Conservation (phyloP, 1,140 invertebrate species). For the Octopus bimaculoides region DNA sequence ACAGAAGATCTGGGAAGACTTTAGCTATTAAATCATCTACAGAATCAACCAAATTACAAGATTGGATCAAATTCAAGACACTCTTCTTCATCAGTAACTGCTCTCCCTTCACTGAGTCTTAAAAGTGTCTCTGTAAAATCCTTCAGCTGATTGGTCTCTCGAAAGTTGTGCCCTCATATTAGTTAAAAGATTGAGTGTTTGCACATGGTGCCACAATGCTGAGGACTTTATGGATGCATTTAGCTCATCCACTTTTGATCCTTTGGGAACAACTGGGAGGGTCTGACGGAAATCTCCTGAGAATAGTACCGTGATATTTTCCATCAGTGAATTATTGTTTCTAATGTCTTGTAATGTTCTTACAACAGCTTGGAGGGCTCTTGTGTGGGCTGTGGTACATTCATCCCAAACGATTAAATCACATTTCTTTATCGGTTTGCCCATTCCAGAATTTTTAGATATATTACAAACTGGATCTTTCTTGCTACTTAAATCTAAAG, state of each 20-base stretch:
- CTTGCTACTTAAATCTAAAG: neutral
- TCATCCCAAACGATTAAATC: conserved; percentile 19
- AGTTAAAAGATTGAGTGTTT: neutral
- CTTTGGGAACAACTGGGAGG: neutral
- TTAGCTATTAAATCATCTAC: neutral
- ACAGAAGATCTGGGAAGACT: neutral
- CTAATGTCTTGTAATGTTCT: neutral
- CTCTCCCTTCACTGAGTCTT: neutral
- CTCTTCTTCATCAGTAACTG: neutral
- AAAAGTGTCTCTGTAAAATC: neutral
- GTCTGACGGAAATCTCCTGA: neutral
- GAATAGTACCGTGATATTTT: neutral
- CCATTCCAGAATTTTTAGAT: neutral
- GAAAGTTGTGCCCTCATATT: neutral
- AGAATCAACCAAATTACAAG: neutral
- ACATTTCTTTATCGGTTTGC: neutral
- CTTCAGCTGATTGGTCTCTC: neutral
- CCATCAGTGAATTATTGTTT: neutral
- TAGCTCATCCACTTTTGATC: neutral
- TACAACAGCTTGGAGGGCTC: neutral
- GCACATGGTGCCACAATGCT: neutral
- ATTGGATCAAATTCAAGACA: neutral
- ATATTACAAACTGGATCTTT: neutral
- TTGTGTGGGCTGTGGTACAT: conserved; percentile 11
- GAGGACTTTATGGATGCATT: neutral